Base-by-base conservation (phyloP, 2,888 invertebrate genomes). In the Hyppa rectilinea region DNA sequence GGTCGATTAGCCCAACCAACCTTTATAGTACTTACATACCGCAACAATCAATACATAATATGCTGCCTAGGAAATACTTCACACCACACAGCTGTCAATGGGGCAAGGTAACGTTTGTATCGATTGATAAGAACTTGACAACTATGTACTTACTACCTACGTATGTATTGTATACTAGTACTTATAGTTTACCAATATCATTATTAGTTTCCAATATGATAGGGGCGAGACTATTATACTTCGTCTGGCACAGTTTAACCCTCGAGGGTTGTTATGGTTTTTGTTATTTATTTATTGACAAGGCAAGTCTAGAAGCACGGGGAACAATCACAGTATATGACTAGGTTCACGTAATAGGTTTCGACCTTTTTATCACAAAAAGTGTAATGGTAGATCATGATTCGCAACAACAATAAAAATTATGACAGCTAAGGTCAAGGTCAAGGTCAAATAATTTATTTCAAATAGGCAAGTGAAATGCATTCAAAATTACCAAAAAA, bases 211-310 rank as follows among this genome's bases (percentile, higher is more conserved):
- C 55, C 12, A 43, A 60, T 61, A 50, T 38, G 34, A 65, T 61
- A 34, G 23, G 38, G 23, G 40, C 20, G n/a, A 59, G 20, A 20
- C 52, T 43, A 64, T 64, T 64, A 71, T 59, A 29, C 56, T 47
- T 66, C 67, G 45, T 47, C 38, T 56, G 43, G 6, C 56, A 49
- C 65, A 73, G 50, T 73, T 74, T 50, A 45, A 73, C 50, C 47
- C 56, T 40, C 23, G 2, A 7, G 40, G 55, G 34, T 38, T 47
- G 3, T 56, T 58, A 36, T 59, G 64, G 34, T 43, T 45, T 53
- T 55, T 29, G 47, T 45, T n/a, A n/a, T n/a, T n/a, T n/a, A n/a
- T n/a, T n/a, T n/a, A n/a, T n/a, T n/a, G n/a, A n/a, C n/a, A n/a
- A n/a, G n/a, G n/a, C n/a, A n/a, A n/a, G n/a, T n/a, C n/a, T n/a